Conservation (phyloP, 2,113 vertebrate species). For the Neogale vison region DNA sequence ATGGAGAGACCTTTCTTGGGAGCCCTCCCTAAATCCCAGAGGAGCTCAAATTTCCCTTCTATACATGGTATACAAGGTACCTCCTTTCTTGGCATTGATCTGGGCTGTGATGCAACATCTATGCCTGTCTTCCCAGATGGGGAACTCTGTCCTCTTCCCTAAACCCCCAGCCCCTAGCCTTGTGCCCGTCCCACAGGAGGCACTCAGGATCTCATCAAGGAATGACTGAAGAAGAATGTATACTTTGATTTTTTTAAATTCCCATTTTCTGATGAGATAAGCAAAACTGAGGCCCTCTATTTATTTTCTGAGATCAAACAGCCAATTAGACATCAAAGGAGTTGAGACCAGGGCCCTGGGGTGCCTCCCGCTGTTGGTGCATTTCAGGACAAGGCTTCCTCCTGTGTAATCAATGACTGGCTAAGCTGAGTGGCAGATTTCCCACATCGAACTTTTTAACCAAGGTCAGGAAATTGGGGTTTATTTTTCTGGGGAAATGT, state of each 20-base stretch:
- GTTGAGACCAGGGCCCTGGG: neutral
- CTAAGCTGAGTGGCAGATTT: neutral
- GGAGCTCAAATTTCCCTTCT: neutral
- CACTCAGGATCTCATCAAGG: neutral
- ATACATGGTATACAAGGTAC: neutral
- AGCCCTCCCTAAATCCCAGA: neutral
- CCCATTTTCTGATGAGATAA: constrained; percentile 15
- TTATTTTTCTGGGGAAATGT: constrained; percentile 34
- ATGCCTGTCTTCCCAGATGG: neutral
- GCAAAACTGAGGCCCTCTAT: neutral
- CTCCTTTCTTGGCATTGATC: neutral
- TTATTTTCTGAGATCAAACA: neutral
- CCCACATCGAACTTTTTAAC: constrained; percentile 11
- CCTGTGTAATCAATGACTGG: neutral
- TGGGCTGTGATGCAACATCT: neutral
- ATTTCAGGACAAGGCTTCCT: neutral
- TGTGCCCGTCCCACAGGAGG: neutral
- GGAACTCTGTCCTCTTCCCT: neutral
- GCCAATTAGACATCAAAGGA: neutral
- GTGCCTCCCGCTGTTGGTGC: neutral
- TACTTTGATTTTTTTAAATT: neutral
- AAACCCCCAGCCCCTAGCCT: neutral
- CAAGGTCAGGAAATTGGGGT: constrained; percentile 6
- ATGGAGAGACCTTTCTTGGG: neutral
- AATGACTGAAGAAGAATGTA: neutral